Percentiles rank a stretch among this genome's conserved stretches.
Conservation (phyloP, 2,113 vertebrate species). For the Herpetotheres cachinnans region DNA sequence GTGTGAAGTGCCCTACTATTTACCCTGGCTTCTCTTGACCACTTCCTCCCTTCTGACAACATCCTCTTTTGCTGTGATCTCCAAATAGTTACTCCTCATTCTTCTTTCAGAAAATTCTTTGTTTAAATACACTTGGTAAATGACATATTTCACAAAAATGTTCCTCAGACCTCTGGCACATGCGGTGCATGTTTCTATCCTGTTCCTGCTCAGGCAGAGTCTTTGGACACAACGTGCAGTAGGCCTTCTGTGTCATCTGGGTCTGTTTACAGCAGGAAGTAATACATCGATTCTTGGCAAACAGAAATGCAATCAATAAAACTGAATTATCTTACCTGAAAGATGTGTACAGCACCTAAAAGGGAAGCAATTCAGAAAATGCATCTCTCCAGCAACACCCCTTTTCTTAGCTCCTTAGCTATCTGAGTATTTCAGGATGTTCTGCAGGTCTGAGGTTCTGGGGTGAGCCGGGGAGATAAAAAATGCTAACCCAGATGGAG, state of each 20-base stretch:
- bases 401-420: neutral
- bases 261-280: neutral
- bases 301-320: neutral
- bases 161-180: neutral
- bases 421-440: neutral
- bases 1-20: neutral
- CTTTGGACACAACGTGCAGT: neutral
- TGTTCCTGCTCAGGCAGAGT: neutral
- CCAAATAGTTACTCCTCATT: neutral
- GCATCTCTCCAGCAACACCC: neutral
- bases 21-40: neutral
- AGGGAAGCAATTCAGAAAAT: neutral
- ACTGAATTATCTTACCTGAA: neutral
- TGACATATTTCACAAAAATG: neutral
- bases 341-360: neutral
- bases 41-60: constrained; percentile 23
- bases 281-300: neutral
- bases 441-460: neutral
- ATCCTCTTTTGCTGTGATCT: neutral
- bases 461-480: neutral
- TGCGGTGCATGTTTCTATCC: neutral
- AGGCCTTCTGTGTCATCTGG: neutral
- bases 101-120: neutral
- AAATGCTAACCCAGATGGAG: neutral
- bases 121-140: neutral